A percentile compares a stretch with the other conserved stretches of the same genome.
Evolutionary conservation across 2,113 vertebrate genomes (phyloP).

Genomic region (Uropsilus gracilis): DNA sequence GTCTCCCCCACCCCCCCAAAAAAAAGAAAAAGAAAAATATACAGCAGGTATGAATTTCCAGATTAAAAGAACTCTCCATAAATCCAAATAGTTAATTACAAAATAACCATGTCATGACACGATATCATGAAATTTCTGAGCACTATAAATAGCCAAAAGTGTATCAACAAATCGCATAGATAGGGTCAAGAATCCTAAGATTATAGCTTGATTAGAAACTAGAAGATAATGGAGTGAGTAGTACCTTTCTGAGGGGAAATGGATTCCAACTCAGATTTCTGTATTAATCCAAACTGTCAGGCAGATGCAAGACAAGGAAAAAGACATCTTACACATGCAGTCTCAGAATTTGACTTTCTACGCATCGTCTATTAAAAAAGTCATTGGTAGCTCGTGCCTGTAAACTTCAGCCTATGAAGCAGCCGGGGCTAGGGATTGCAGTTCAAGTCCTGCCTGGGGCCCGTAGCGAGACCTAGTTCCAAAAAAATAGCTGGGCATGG

Average conservation of each 20-base stretch:
- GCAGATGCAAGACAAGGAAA: not conserved
- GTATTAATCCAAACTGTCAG: slow-evolving; percentile 2
- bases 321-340: not conserved
- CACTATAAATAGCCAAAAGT: not conserved
- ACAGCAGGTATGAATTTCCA: not conserved
- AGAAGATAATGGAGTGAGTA: slow-evolving; percentile 20
- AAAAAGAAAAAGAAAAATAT: not conserved
- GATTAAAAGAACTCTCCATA: not conserved
- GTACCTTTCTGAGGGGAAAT: slow-evolving; percentile 40
- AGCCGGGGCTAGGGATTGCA: no score
- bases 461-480: no score
- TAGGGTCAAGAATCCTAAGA: not conserved
- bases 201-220: not conserved
- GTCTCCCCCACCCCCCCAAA: not conserved
- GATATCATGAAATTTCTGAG: not conserved
- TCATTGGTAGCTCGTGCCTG: no score
- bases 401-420: no score
- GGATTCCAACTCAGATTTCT: slow-evolving; percentile 22
- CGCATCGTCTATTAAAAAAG: not conserved
- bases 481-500: no score
- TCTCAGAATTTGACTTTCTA: not conserved
- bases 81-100: not conserved
- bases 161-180: not conserved
- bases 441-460: no score
- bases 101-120: not conserved